Conservation (phyloP, 2,797 vertebrate genomes). For the Sebastes variabilis region DNA sequence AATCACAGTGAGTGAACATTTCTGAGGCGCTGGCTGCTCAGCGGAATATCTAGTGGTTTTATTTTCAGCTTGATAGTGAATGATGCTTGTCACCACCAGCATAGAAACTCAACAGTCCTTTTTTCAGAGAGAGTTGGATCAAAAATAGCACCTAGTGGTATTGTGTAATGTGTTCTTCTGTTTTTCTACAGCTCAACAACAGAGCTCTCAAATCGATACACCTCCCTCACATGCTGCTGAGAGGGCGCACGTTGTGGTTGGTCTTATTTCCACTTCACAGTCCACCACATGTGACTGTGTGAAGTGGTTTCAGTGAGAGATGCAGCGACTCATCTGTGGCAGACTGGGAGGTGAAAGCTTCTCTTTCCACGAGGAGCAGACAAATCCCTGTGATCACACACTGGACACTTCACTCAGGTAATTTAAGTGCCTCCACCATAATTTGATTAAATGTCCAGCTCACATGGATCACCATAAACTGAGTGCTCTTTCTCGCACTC, state of each 20-base stretch:
- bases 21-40: slow-evolving; percentile 18
- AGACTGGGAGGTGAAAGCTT: slow-evolving; percentile 21
- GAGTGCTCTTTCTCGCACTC: background rate
- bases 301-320: slow-evolving; percentile 66
- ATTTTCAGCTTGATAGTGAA: slow-evolving; percentile 45
- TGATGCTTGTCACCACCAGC: slow-evolving; percentile 40
- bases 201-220: slow-evolving; percentile 75
- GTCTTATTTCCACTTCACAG: slow-evolving; percentile 68
- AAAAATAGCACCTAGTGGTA: slow-evolving; percentile 74
- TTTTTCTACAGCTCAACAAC: slow-evolving; percentile 63
- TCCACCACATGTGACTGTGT: slow-evolving; percentile 66
- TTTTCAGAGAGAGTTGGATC: slow-evolving; percentile 53
- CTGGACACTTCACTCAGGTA: slow-evolving; percentile 2
- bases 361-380: background rate
- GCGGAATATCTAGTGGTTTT: slow-evolving; percentile 29
- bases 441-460: slow-evolving; percentile 17
- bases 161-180: slow-evolving; percentile 80
- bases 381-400: slow-evolving; percentile 17
- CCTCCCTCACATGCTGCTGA: slow-evolving; percentile 73
- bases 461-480: slow-evolving; percentile 12
- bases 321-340: slow-evolving; percentile 28
- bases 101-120: slow-evolving; percentile 32
- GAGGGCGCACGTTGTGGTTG: slow-evolving; percentile 47
- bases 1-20: slow-evolving; percentile 21
- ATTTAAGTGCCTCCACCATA: background rate